phyloP scores from a whole-genome alignment of 2,797 vertebrate species.

The Onychomys torridus region DNA sequence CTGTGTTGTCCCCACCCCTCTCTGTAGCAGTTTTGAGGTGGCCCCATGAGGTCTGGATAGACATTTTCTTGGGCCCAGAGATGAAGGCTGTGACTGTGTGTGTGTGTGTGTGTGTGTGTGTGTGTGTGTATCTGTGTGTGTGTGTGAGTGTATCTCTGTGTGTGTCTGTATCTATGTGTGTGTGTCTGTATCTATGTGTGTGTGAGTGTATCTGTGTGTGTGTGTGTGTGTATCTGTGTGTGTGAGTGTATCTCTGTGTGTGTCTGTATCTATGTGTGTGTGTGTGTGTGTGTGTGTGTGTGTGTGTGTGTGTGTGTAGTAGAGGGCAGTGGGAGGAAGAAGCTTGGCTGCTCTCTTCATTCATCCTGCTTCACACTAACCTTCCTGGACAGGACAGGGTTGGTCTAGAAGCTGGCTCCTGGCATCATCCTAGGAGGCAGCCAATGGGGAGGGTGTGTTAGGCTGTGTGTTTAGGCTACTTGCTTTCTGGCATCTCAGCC shows the following conservation, averaged over 20 bases:
- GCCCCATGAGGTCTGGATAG: accelerated
- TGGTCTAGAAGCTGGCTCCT: background rate
- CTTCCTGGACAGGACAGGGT: background rate
- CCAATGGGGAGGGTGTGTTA: background rate
- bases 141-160: background rate
- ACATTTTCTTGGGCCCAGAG: background rate
- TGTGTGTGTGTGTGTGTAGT: too few relatives aligned
- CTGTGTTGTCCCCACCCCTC: background rate
- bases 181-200: background rate
- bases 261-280: background rate
- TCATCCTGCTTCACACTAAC: background rate
- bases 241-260: background rate
- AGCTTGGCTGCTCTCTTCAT: background rate
- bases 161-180: too few relatives aligned
- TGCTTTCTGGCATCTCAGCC: background rate
- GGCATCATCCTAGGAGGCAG: background rate
- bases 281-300: background rate
- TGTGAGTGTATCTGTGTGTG: background rate
- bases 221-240: background rate
- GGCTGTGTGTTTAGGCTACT: background rate
- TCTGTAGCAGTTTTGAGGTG: background rate
- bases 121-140: too few relatives aligned
- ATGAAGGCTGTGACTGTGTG: background rate
- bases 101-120: background rate
- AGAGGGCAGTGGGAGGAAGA: too few relatives aligned